Conservation (phyloP, 2,113 vertebrate genomes). For the Lethenteron camtschaticum region DNA sequence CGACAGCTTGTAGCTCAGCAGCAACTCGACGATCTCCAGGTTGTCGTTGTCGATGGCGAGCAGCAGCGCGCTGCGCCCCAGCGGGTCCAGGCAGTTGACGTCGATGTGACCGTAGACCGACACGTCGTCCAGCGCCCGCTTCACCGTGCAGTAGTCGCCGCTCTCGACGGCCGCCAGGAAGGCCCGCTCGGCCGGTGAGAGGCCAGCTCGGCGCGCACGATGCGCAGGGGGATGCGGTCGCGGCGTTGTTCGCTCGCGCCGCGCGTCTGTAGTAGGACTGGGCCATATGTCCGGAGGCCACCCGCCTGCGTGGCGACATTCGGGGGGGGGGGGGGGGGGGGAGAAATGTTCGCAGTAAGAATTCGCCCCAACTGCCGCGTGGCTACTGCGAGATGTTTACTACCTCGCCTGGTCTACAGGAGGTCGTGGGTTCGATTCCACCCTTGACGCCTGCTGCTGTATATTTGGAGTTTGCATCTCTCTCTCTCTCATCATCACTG, state of each 20-base stretch:
- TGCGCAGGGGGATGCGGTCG: conserved; percentile 79
- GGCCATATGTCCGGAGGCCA: not conserved
- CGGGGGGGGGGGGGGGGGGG: too few relatives aligned
- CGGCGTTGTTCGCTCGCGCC: conserved; percentile 14
- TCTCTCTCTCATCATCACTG: too few relatives aligned
- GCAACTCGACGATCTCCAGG: conserved; percentile 89
- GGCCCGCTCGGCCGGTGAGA: conserved; percentile 63
- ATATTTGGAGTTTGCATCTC: too few relatives aligned
- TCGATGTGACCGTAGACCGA: conserved; percentile 99
- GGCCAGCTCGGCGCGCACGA: conserved; percentile 80
- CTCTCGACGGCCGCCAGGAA: conserved; percentile 88
- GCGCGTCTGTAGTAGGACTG: conserved; percentile 4
- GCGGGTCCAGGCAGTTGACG: conserved; percentile 86
- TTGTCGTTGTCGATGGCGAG: conserved; percentile 98
- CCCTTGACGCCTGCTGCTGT: too few relatives aligned
- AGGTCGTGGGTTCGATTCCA: too few relatives aligned
- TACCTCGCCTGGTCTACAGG: too few relatives aligned
- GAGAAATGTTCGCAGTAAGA: too few relatives aligned
- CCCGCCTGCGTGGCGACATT: too few relatives aligned
- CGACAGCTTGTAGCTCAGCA: conserved; percentile 61
- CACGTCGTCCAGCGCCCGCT: conserved; percentile 66
- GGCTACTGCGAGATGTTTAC: too few relatives aligned
- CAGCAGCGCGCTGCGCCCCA: conserved; percentile 77
- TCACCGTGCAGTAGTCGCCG: conserved; percentile 80
- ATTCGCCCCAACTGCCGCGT: too few relatives aligned